A percentile compares a stretch with the other conserved stretches of the same genome.
Conservation (phyloP, 2,113 vertebrate genomes). For the Cyrtonyx montezumae region DNA sequence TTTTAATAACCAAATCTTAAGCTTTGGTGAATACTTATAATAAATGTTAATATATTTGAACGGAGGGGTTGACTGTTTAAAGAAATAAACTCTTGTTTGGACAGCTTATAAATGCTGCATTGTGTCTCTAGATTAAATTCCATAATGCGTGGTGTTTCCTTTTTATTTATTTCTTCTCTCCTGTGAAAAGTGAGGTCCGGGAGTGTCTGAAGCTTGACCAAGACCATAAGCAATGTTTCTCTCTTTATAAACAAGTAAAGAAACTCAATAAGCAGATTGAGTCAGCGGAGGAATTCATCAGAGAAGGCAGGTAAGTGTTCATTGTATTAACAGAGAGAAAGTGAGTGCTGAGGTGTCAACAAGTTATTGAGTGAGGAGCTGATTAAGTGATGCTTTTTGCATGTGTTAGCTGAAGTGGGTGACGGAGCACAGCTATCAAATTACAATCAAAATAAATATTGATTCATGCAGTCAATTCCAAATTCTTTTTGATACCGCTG, state of each 20-base stretch:
- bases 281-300: constrained; percentile 91
- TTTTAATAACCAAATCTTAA: background rate
- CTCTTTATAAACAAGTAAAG: constrained; percentile 97
- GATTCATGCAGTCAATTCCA: background rate
- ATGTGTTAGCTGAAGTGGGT: constrained; percentile 37
- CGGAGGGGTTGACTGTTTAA: background rate
- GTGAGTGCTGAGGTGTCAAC: background rate
- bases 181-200: constrained; percentile 88
- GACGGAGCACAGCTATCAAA: constrained; percentile 16
- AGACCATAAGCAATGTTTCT: constrained; percentile 95
- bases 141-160: background rate
- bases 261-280: constrained; percentile 95
- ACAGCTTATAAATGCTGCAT: background rate
- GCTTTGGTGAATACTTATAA: background rate
- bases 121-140: background rate
- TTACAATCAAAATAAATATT: constrained; percentile 51
- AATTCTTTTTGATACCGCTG: background rate
- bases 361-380: constrained; percentile 2
- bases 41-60: background rate
- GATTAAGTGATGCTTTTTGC: constrained; percentile 40
- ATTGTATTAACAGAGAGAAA: background rate
- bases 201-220: constrained; percentile 98
- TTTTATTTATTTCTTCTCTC: background rate
- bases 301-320: constrained; percentile 87
- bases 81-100: background rate